Base-by-base conservation (phyloP, 2,113 vertebrate species). In the Pygoscelis adeliae region DNA sequence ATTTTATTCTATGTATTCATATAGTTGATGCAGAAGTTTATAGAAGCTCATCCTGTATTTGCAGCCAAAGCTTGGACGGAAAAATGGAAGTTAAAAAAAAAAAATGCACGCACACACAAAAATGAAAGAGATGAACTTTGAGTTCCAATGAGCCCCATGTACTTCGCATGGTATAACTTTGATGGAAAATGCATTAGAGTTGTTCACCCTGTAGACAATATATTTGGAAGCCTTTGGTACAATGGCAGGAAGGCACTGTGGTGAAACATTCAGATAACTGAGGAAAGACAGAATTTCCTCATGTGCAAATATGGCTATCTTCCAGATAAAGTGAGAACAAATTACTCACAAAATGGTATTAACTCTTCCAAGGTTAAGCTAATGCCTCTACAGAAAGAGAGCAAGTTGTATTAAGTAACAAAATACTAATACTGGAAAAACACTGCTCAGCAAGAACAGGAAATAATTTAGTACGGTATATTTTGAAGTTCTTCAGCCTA, bases 201-300 rank as follows among this genome's bases (percentile, higher is more conserved):
- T 96, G 90, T 92, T 95, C 93, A 72, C 91, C 91, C 95, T 30
- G 61, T 38, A 81, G 95, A 97, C 95, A 90, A 95, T 83, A 44
- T 92, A 88, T 96, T 96, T 86, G 96, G 70, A 85, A 66, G 80
- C 94, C 95, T 98, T 97, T 96, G 97, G 95, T 98, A 98, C 97
- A 98, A 98, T 98, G 88, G 96, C 98, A 98, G 98, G 98, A 99
- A 99, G 98, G 98, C 98, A 98, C 98, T 98, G 98, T 90, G 97
- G 97, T 98, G 81, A 97, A 98, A 98, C 98, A 98, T 98, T 98
- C 97, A 98, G 98, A 98, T 96, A 98, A 97, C 97, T 56, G 94
- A 98, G 98, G 98, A 98, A 98, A 98, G 96, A 96, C 93, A 96
- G 62, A 87, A 61, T 90, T 98, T 98, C 98, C 97, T 98, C 98